phyloP scores from a whole-genome alignment of 2,113 vertebrate genomes.

The Crotophaga sulcirostris region DNA sequence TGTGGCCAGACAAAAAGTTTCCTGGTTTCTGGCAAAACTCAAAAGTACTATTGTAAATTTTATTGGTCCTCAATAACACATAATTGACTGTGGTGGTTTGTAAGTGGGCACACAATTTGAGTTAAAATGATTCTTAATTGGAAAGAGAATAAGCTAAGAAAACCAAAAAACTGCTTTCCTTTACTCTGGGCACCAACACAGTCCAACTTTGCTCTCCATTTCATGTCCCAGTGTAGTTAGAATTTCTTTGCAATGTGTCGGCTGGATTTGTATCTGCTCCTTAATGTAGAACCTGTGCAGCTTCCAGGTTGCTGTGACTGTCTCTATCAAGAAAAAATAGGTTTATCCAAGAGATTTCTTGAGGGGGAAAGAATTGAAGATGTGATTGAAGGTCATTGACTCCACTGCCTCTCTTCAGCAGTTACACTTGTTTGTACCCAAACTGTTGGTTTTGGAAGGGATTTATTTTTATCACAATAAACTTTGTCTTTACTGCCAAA shows the following conservation, averaged over 20 bases:
- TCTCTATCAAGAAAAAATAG: background rate
- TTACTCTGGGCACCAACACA: background rate
- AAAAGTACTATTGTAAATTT: background rate
- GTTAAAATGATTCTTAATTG: background rate
- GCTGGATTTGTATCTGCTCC: background rate
- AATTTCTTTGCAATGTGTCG: background rate
- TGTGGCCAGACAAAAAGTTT: background rate
- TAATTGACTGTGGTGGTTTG: background rate
- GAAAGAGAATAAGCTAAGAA: background rate
- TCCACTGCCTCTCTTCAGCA: background rate
- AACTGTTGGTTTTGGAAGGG: background rate
- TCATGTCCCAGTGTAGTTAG: background rate
- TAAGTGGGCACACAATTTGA: background rate
- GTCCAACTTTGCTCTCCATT: background rate
- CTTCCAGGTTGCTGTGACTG: background rate
- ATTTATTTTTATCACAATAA: background rate
- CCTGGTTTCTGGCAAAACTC: slow-evolving; percentile 5
- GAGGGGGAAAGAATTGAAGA: background rate
- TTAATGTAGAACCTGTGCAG: background rate
- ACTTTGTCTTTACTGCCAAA: background rate
- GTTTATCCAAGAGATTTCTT: background rate
- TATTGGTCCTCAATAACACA: background rate
- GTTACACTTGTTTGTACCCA: background rate
- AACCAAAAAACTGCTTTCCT: background rate
- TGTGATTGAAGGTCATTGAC: background rate